Base-by-base conservation (phyloP, 2,113 vertebrate species). In the Corydoras maculifer region DNA sequence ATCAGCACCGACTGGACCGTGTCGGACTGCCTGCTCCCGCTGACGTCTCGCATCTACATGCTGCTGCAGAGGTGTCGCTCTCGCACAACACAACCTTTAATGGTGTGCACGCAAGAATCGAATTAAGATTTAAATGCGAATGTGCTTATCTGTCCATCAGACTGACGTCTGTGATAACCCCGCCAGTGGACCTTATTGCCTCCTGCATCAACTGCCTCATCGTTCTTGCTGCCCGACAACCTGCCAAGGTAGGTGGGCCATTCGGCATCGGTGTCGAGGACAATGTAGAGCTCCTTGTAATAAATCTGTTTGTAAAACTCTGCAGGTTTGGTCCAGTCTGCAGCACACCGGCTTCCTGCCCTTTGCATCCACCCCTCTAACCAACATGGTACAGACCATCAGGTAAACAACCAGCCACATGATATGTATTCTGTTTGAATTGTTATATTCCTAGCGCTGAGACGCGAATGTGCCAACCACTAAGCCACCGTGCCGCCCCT, bases 21-120 rank as follows among this genome's bases (percentile, higher is more conserved):
- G 79, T 96, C 96, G 0, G 97, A 98, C 73, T 96, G 92, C 69
- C 91, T 99, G 43, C 78, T 99, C 80, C 97, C 97, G 0, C 94
- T 99, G 79, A 99, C 97, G 0, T 99, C 97, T 0, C 94, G 97
- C 9, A 94, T 99, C 83, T 99, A 99, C 86, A 95, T 98, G 94
- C 82, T 98, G 69, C 85, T 99, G 70, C 96, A 99, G 87, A 92
- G 97, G 97, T 97, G 77, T 84, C 74, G 43, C 5, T 9, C 18
- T 43, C 35, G 7, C 35, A 43, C 35, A 43, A 43, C 35, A 43
- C 35, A 43, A 25, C 18, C 18, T 25, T 25, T 43, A 43, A 43
- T 2, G 35, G 7, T 0, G 35, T 43, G 35, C 35, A 2, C 7
- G 35, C 7, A 8, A 43, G 35, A 8, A 43, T 43, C 35, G 35